Conservation (phyloP, 2,797 vertebrate genomes). For the Rhynchotus rufescens region DNA sequence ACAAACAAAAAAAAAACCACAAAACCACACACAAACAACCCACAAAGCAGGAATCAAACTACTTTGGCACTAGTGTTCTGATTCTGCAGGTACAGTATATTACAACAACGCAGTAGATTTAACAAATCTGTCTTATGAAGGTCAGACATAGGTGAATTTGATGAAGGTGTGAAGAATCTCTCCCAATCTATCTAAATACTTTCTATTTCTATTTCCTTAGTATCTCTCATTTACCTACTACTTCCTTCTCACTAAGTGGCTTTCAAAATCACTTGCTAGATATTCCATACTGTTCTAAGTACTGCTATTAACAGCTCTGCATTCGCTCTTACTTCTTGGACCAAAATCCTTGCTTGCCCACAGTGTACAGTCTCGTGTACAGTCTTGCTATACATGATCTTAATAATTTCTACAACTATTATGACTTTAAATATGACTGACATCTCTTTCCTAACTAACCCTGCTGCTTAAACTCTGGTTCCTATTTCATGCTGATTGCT, state of each 20-base stretch:
- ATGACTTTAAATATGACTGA: not conserved
- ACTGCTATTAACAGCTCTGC: not conserved
- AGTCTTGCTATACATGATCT: not conserved
- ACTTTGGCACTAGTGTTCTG: not conserved
- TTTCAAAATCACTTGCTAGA: not conserved
- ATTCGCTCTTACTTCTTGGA: not conserved
- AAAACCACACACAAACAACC: too few relatives aligned
- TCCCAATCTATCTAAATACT: not conserved
- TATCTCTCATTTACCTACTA: not conserved
- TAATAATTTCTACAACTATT: not conserved
- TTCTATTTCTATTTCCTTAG: not conserved
- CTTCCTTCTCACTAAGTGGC: not conserved
- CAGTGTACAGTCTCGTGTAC: too few relatives aligned
- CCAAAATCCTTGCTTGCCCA: not conserved
- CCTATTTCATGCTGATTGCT: not conserved
- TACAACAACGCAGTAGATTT: not conserved
- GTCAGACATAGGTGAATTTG: not conserved
- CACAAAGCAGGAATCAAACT: not conserved
- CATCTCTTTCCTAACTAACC: not conserved
- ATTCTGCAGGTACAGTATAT: not conserved
- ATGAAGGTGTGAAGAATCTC: not conserved
- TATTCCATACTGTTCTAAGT: not conserved
- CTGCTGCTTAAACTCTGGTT: conserved; percentile 1
- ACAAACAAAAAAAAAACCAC: too few relatives aligned
- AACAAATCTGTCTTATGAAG: not conserved